Evolutionary conservation across 64 coral and sea anemone species (phyloP).

Genomic region (Pachyseris speciosa): DNA sequence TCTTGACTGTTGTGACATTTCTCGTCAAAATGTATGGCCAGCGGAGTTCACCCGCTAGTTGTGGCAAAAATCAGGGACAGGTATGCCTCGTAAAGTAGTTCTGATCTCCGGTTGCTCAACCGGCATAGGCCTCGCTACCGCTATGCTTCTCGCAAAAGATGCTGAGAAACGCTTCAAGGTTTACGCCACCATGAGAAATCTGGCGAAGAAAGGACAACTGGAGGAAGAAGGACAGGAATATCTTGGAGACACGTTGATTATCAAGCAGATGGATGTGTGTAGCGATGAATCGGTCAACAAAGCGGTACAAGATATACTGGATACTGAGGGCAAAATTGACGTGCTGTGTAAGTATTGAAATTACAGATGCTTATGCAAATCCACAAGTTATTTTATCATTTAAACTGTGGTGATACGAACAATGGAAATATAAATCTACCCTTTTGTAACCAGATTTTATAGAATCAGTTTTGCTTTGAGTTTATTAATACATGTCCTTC

Average conservation of each 20-base stretch:
- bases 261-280: conserved; percentile 59
- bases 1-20: too few species aligned
- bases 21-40: too few species aligned
- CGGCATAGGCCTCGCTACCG: conserved; percentile 52
- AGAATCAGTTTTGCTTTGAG: too few species aligned
- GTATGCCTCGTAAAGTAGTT: conserved; percentile 26
- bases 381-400: too few species aligned
- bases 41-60: too few species aligned
- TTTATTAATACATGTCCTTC: too few species aligned
- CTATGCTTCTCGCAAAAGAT: conserved; percentile 46
- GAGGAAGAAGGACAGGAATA: conserved; percentile 56
- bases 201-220: conserved; percentile 52
- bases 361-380: too few species aligned
- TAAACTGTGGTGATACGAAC: too few species aligned
- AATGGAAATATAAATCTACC: too few species aligned
- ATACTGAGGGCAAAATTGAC: conserved; percentile 74
- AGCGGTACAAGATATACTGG: conserved; percentile 61
- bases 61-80: too few species aligned
- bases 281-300: conserved; percentile 62
- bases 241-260: conserved; percentile 54
- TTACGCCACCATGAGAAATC: conserved; percentile 72
- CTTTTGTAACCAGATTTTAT: too few species aligned
- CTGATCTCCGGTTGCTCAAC: conserved; percentile 48
- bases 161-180: conserved; percentile 55
- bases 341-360: conserved; percentile 79